Percentiles rank a stretch among this genome's conserved stretches.
Conservation (phyloP, 1,140 invertebrate genomes). For the Bacillus rossius region DNA sequence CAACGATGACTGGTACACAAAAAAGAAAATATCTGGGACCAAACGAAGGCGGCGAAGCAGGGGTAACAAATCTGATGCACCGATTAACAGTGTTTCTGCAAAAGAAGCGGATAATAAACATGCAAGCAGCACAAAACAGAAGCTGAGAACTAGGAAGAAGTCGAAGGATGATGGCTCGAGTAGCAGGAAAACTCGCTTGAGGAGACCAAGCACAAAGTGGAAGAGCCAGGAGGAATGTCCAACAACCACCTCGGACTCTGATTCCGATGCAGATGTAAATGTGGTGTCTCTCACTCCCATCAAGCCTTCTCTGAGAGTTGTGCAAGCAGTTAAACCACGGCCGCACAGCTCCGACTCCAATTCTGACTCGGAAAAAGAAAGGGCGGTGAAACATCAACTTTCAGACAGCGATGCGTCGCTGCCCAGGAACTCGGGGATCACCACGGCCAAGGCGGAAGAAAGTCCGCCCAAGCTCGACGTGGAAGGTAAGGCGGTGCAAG, state of each 20-base stretch:
- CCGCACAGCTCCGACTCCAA: not conserved
- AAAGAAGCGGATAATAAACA: not conserved
- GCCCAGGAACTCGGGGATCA: too few species aligned
- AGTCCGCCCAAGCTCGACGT: conserved; percentile 49
- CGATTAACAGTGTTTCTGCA: too few species aligned
- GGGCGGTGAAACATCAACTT: conserved; percentile 37
- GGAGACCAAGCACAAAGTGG: conserved; percentile 10
- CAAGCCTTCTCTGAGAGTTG: too few species aligned
- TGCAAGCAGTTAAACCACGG: not conserved
- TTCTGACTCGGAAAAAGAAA: conserved; percentile 30
- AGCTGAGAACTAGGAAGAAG: conserved; percentile 33
- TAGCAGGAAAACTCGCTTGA: not conserved
- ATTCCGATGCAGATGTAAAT: not conserved
- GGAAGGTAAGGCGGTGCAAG: conserved; percentile 51
- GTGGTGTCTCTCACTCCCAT: too few species aligned
- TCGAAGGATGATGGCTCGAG: not conserved
- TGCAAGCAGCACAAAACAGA: not conserved
- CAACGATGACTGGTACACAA: not conserved
- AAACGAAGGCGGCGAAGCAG: not conserved
- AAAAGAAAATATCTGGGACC: not conserved
- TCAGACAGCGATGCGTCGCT: conserved; percentile 36
- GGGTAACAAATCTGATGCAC: too few species aligned
- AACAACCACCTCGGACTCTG: conserved; percentile 32
- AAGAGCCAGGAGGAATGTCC: conserved; percentile 30
- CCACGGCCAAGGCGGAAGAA: conserved; percentile 32